These are phyloP conservation scores for Phoxinus phoxinus DNA, from an alignment of 2,113 vertebrate genomes.

Conservation along the genomic window DNA sequence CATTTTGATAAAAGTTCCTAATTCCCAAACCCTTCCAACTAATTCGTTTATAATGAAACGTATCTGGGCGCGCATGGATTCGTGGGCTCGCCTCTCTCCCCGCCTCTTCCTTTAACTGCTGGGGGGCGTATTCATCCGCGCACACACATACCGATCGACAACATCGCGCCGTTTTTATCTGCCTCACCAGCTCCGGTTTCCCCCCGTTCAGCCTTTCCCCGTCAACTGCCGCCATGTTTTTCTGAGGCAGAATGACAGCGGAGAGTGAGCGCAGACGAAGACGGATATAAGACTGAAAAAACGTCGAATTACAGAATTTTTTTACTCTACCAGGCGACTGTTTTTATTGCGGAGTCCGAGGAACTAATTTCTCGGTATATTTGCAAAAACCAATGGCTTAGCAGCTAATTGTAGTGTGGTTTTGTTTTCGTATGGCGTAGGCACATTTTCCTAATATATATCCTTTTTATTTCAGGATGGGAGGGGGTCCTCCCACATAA, in stretches of 20 bases:
- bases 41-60: constrained; percentile 29
- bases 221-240: constrained; percentile 62
- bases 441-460: constrained; percentile 62
- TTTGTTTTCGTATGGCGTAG: constrained; percentile 74
- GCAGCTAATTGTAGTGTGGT: constrained; percentile 65
- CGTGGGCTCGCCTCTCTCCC: constrained; percentile 16
- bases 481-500: constrained; percentile 65
- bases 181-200: constrained; percentile 47
- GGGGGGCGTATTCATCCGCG: constrained; percentile 37
- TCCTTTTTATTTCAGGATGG: constrained; percentile 65
- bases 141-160: constrained; percentile 47
- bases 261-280: constrained; percentile 47
- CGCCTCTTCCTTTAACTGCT: constrained; percentile 41
- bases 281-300: constrained; percentile 40
- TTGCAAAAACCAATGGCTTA: constrained; percentile 47
- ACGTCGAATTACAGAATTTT: not conserved
- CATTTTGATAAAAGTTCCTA: not conserved
- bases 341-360: constrained; percentile 22
- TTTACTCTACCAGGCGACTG: not conserved
- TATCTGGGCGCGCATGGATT: not conserved
- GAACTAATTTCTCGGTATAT: constrained; percentile 32
- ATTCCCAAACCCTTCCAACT: not conserved
- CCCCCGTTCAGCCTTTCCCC: constrained; percentile 41
- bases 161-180: constrained; percentile 53
- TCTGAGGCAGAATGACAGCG: constrained; percentile 63